Evolutionary conservation across 2,797 vertebrate genomes (phyloP), one percentile per base, ranked within the genome.

Genomic region (Nannoperca obscura): DNA sequence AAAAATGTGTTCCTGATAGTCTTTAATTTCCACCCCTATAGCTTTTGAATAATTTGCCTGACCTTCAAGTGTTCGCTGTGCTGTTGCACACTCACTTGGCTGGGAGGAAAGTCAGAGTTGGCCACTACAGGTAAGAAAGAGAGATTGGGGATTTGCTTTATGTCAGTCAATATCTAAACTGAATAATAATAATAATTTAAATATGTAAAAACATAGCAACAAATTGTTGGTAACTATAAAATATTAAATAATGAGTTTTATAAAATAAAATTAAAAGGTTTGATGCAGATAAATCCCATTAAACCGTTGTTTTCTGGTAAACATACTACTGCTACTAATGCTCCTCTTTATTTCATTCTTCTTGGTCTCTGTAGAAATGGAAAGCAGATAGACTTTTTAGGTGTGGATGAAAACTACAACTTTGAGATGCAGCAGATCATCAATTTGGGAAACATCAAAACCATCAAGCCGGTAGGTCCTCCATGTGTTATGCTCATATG

Each of bases 41-140:
- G 93, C 1, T 88, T 15, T 1, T 83, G 17, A 46, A 78, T 38
- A 62, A 82, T 3, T 9, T 82, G 22, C 76, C 89, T 2, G 92
- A 95, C 11, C 70, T 95, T 24, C 81, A 93, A 2, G 85, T 94
- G 46, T 95, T 95, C 15, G 78, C 88, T 36, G 71, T 88, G 27
- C 0, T 86, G 5, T 17, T 94, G 68, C 94, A 95, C 90, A 95
- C 94, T 75, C 95, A 94, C 81, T 55, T 93, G 71, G 83, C 90
- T 63, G 95, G 95, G 49, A 91, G 81, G 64, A 88, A 92, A 85
- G 62, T 95, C 74, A 82, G 91, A 91, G 91, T 89, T 22, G 92
- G 84, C 30, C 93, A 92, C 1, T 94, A 89, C 84, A 94, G 94
- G 95, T 95, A 71, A 71, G 46, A 70, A 68, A 55, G 3, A 55